Evolutionary conservation across 37 sponge, comb jelly and placozoan genomes (phyloP).

Genomic region (Amphimedon queenslandica): DNA sequence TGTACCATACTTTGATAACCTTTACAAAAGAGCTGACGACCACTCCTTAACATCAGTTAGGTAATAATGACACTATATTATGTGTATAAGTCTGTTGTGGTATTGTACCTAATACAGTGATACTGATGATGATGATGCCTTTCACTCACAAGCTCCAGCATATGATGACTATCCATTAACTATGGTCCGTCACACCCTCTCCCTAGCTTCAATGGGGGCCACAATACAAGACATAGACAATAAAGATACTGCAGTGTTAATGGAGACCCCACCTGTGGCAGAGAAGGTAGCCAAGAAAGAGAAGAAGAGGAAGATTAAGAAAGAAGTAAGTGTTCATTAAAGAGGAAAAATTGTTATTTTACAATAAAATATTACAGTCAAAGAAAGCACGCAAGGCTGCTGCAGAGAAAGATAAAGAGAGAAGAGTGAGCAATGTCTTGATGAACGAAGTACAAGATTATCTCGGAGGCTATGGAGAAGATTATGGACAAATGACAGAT

Average conservation of each 20-base stretch:
- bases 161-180: background rate
- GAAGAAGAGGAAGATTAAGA: background rate
- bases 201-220: background rate
- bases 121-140: background rate
- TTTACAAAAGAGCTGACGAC: too few relatives aligned
- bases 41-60: too few relatives aligned
- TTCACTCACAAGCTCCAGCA: background rate
- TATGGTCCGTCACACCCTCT: background rate
- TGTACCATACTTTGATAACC: too few relatives aligned
- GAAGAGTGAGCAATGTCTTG: background rate
- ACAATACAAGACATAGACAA: background rate
- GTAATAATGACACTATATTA: too few relatives aligned
- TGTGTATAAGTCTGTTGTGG: too few relatives aligned
- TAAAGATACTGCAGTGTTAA: too few relatives aligned
- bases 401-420: background rate
- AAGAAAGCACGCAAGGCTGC: background rate
- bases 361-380: too few relatives aligned
- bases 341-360: background rate
- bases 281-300: background rate
- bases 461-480: conserved; percentile 53
- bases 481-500: conserved; percentile 47
- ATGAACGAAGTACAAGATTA: conserved; percentile 28
- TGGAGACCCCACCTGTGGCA: too few relatives aligned
- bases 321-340: background rate
- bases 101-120: too few relatives aligned